phyloP scores from a whole-genome alignment of 2,113 vertebrate genomes.

The Hippocampus barbouri region DNA sequence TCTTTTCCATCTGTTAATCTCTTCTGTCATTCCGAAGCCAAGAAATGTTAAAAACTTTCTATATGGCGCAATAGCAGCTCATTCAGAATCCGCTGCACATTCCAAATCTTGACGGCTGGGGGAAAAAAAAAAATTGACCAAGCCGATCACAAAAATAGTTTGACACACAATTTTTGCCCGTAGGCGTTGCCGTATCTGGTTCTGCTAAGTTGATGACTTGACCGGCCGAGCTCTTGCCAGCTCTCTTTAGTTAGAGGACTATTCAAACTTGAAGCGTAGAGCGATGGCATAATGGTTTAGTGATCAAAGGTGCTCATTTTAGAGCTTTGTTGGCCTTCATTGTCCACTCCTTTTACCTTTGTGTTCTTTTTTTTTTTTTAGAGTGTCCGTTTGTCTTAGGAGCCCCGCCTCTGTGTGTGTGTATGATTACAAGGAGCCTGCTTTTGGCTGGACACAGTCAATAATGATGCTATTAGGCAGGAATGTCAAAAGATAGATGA shows the following conservation, averaged over 20 bases:
- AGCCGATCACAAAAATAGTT: too few relatives aligned
- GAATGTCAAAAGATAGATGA: slow-evolving; percentile 67
- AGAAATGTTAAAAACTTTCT: neutral
- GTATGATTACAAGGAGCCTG: slow-evolving; percentile 71
- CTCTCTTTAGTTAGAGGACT: slow-evolving; percentile 30
- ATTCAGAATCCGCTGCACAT: neutral
- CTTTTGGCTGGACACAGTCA: slow-evolving; percentile 64
- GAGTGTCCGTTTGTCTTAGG: slow-evolving; percentile 42
- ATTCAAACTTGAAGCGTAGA: slow-evolving; percentile 9
- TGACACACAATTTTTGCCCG: too few relatives aligned
- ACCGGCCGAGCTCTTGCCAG: neutral
- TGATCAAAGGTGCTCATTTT: slow-evolving; percentile 61
- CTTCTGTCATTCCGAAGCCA: neutral
- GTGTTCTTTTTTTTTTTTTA: slow-evolving; percentile 37
- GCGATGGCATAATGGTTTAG: neutral
- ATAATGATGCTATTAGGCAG: slow-evolving; percentile 75
- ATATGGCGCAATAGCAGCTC: neutral
- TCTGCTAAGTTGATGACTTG: neutral
- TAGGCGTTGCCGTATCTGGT: neutral
- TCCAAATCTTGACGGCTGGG: neutral
- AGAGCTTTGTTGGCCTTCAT: slow-evolving; percentile 35
- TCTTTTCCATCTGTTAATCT: neutral
- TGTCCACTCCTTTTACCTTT: slow-evolving; percentile 36
- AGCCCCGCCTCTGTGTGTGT: slow-evolving; percentile 32
- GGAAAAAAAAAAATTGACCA: too few relatives aligned